phyloP scores from a whole-genome alignment of 1,140 invertebrate genomes.

The Latrodectus geometricus region DNA sequence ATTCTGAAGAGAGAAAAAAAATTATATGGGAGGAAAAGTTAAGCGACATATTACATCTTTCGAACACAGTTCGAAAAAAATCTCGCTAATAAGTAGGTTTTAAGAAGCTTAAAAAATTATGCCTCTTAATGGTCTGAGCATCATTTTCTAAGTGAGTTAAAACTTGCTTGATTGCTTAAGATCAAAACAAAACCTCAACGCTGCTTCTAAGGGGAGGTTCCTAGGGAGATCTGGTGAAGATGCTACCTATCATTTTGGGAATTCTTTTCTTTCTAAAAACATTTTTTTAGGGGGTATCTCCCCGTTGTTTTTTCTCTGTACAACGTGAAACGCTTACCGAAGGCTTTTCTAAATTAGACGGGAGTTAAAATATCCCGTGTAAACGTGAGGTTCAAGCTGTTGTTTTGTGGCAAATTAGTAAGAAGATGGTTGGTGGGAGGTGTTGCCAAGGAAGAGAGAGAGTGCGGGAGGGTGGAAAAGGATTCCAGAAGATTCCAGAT shows the following conservation, averaged over 20 bases:
- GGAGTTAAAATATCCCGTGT: constrained; percentile 17
- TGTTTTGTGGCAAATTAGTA: constrained; percentile 59
- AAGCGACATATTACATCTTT: constrained; percentile 7
- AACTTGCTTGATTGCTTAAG: constrained; percentile 40
- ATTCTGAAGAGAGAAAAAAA: neutral
- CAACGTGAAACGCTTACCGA: constrained; percentile 13
- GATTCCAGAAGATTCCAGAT: constrained; percentile 50
- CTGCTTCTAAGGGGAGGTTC: constrained; percentile 6
- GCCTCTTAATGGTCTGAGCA: constrained; percentile 40
- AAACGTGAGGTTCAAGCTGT: constrained; percentile 47
- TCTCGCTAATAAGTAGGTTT: constrained; percentile 39
- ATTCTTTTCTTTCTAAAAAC: neutral
- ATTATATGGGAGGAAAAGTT: neutral
- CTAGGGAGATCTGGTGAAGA: constrained; percentile 1
- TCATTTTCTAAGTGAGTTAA: constrained; percentile 53
- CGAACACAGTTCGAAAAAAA: constrained; percentile 16
- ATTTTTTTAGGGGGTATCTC: neutral
- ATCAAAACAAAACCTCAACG: constrained; percentile 35
- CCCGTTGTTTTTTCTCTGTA: neutral
- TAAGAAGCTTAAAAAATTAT: constrained; percentile 15
- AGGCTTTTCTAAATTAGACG: constrained; percentile 47
- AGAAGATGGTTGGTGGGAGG: neutral
- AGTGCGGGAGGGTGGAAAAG: neutral
- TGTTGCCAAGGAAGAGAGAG: neutral
- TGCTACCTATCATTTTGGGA: constrained; percentile 52